phyloP scores from a whole-genome alignment of 2,888 invertebrate genomes.

The Andrena minutula region DNA sequence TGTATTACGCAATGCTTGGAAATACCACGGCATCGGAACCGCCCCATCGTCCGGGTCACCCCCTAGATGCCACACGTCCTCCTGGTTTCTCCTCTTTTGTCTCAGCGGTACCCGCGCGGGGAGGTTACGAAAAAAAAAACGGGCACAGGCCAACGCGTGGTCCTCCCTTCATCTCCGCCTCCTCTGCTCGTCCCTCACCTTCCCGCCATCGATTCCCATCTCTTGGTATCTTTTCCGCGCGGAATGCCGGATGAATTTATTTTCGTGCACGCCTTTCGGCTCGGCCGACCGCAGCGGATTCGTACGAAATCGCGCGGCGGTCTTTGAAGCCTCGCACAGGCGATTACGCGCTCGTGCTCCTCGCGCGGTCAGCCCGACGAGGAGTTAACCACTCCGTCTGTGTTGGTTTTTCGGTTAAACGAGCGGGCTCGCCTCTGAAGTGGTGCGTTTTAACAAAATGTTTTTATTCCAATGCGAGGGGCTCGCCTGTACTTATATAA shows the following conservation, averaged over 20 bases:
- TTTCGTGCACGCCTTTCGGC: constrained; percentile 60
- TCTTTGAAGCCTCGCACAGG: constrained; percentile 33
- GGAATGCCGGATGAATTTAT: constrained; percentile 60
- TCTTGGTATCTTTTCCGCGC: constrained; percentile 49
- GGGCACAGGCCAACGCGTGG: constrained; percentile 8
- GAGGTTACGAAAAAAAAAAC: neutral
- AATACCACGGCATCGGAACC: constrained; percentile 63
- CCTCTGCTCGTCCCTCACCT: neutral
- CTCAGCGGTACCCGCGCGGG: neutral
- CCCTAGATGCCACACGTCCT: constrained; percentile 24
- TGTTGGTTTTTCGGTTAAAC: constrained; percentile 39
- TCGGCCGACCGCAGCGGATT: constrained; percentile 45
- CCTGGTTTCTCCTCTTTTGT: constrained; percentile 55
- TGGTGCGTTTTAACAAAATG: neutral
- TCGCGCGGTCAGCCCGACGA: constrained; percentile 31
- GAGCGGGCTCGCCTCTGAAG: neutral
- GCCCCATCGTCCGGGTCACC: constrained; percentile 45
- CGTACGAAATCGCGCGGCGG: constrained; percentile 51
- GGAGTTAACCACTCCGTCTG: constrained; percentile 45
- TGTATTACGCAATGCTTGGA: constrained; percentile 69
- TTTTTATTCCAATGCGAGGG: neutral
- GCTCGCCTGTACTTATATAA: too few species aligned
- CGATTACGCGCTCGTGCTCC: constrained; percentile 52
- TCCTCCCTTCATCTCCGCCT: neutral
- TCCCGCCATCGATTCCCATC: constrained; percentile 19